phyloP scores from a whole-genome alignment of 2,888 invertebrate species.

The Leucophora obtusa region DNA sequence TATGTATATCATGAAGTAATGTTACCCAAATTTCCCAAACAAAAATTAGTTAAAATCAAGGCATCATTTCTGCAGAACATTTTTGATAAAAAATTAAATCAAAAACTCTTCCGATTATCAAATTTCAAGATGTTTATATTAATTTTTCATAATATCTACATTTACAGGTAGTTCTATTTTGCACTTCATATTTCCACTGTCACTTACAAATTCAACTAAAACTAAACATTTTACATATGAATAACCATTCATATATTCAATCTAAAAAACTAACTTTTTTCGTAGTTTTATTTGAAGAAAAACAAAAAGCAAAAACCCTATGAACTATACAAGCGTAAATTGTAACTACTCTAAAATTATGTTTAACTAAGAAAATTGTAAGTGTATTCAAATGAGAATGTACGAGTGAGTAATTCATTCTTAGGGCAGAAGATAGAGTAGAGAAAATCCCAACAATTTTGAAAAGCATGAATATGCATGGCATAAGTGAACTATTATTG shows the following conservation, averaged over 20 bases:
- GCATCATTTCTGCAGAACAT: too few species aligned
- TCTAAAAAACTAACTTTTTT: constrained; percentile 57
- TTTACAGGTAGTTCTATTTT: too few species aligned
- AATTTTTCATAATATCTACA: too few species aligned
- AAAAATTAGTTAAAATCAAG: too few species aligned
- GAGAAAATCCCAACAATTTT: constrained; percentile 12
- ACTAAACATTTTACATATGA: constrained; percentile 58
- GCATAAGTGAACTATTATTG: constrained; percentile 11
- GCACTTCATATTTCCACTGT: constrained; percentile 31
- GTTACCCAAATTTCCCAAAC: too few species aligned
- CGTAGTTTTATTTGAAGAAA: constrained; percentile 6
- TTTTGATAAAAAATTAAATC: too few species aligned
- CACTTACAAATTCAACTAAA: background rate
- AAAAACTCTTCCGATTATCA: too few species aligned
- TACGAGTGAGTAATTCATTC: constrained; percentile 49
- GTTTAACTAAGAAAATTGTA: constrained; percentile 61
- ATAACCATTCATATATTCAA: constrained; percentile 58
- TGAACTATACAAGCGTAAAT: constrained; percentile 63
- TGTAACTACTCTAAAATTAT: constrained; percentile 62
- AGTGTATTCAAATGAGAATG: constrained; percentile 57
- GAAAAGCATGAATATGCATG: constrained; percentile 33
- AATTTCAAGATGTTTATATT: too few species aligned
- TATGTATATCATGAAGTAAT: too few species aligned
- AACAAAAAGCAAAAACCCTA: constrained; percentile 43
- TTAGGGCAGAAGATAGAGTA: constrained; percentile 15